These are phyloP conservation scores for Heptranchias perlo DNA, from an alignment of 2,113 vertebrate species.

Conservation along the genomic window DNA sequence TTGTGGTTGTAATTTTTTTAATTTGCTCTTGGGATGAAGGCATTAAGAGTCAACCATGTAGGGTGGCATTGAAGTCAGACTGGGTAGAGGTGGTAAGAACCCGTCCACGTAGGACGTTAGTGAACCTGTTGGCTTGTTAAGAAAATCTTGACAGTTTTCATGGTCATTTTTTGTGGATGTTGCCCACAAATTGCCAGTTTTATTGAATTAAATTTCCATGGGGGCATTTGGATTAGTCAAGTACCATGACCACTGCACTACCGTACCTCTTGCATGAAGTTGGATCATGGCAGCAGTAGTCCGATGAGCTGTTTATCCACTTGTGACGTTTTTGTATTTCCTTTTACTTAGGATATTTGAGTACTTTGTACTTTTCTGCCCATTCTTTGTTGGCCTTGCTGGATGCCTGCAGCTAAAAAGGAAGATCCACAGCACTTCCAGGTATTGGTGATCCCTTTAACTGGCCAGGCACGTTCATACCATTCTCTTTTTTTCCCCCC, in stretches of 20 bases:
- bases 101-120: background rate
- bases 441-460: background rate
- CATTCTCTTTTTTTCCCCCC: no score
- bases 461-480: background rate
- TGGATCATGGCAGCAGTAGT: background rate
- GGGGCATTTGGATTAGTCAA: background rate
- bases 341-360: background rate
- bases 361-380: background rate
- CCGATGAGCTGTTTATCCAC: background rate
- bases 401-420: background rate
- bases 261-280: background rate
- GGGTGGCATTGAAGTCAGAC: background rate
- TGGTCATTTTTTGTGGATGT: background rate
- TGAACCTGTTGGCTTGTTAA: background rate
- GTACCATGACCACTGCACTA: background rate
- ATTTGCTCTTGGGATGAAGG: background rate
- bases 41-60: background rate
- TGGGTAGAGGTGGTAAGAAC: background rate
- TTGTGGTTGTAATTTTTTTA: no score
- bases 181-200: background rate
- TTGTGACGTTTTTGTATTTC: background rate
- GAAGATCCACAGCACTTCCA: background rate
- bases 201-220: background rate
- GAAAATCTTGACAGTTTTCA: background rate
- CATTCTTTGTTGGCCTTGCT: background rate